Evolutionary conservation across 2,113 vertebrate species (phyloP).

Genomic region (Coryphaenoides rupestris): DNA sequence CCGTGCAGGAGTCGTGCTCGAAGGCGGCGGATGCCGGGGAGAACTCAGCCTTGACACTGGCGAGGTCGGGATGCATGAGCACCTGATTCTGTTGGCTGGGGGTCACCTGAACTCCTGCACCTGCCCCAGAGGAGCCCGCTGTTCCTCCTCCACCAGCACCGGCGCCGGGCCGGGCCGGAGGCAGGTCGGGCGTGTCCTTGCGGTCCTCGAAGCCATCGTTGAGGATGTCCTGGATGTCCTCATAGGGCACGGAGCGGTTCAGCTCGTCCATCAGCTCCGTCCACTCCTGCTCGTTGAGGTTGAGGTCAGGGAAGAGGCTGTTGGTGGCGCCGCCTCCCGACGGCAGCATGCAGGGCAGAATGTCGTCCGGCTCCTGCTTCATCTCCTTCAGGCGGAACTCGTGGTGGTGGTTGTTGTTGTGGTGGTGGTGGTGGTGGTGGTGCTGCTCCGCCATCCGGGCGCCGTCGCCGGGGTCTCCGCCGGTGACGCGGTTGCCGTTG

Average conservation of each 20-base stretch:
- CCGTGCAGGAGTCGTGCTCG: constrained; percentile 82
- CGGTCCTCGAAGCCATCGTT: constrained; percentile 93
- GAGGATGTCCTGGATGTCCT: constrained; percentile 98
- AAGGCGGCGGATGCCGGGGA: constrained; percentile 79
- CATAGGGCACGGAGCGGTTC: constrained; percentile 88
- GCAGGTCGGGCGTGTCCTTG: constrained; percentile 83
- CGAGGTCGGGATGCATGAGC: constrained; percentile 75
- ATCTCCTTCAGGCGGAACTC: constrained; percentile 86
- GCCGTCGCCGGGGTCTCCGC: constrained; percentile 67
- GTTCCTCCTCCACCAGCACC: not conserved
- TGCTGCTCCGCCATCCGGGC: constrained; percentile 52
- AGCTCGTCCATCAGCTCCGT: constrained; percentile 97
- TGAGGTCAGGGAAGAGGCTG: constrained; percentile 93
- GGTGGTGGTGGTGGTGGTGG: no score
- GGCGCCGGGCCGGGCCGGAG: constrained; percentile 48
- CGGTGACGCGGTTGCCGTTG: constrained; percentile 70
- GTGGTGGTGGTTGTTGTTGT: no score
- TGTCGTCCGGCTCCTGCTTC: constrained; percentile 96
- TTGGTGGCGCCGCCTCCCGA: constrained; percentile 79
- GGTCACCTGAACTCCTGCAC: not conserved
- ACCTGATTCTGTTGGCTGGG: constrained; percentile 9
- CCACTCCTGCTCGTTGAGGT: constrained; percentile 98
- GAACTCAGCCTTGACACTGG: constrained; percentile 88
- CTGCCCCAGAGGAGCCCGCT: no score
- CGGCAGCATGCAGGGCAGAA: constrained; percentile 86